phyloP scores from a whole-genome alignment of 2,888 invertebrate species.

The Sesia apiformis region DNA sequence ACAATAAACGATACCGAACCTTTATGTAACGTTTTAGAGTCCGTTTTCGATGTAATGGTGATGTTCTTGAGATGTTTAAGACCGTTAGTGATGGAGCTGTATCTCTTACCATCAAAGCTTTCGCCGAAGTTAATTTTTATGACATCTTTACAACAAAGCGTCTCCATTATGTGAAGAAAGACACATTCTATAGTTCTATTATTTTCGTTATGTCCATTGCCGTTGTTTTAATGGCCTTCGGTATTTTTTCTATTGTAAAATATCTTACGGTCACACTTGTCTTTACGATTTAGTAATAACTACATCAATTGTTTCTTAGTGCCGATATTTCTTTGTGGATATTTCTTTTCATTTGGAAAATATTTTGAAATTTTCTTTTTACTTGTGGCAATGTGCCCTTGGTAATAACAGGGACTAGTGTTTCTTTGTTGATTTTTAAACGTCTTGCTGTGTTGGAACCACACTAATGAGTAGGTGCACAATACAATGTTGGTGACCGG shows the following conservation, averaged over 20 bases:
- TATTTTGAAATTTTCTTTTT: neutral
- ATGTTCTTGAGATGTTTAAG: slow-evolving; percentile 14
- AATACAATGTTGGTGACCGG: neutral
- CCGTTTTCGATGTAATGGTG: slow-evolving; percentile 3
- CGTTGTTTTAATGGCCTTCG: slow-evolving; percentile 38
- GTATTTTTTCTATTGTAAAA: slow-evolving; percentile 24
- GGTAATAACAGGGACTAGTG: neutral
- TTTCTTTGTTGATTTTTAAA: neutral
- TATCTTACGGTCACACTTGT: slow-evolving; percentile 28
- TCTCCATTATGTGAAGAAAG: slow-evolving; percentile 51
- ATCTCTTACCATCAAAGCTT: slow-evolving; percentile 62
- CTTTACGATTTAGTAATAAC: slow-evolving; percentile 16
- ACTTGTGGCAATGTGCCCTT: neutral
- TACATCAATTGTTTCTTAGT: slow-evolving; percentile 34
- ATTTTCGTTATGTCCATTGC: slow-evolving; percentile 32
- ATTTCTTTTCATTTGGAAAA: slow-evolving; percentile 22
- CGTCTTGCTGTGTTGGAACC: slow-evolving; percentile 51
- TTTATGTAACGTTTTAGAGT: slow-evolving; percentile 10
- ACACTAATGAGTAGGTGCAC: slow-evolving; percentile 7
- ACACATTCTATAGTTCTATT: slow-evolving; percentile 45
- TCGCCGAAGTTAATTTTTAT: slow-evolving; percentile 69
- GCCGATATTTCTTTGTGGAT: slow-evolving; percentile 24
- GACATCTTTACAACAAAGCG: slow-evolving; percentile 54
- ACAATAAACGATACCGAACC: slow-evolving; percentile 12
- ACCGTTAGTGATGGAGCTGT: slow-evolving; percentile 20